Base-by-base conservation (phyloP, 2,888 invertebrate species). In the Allygus modestus region DNA sequence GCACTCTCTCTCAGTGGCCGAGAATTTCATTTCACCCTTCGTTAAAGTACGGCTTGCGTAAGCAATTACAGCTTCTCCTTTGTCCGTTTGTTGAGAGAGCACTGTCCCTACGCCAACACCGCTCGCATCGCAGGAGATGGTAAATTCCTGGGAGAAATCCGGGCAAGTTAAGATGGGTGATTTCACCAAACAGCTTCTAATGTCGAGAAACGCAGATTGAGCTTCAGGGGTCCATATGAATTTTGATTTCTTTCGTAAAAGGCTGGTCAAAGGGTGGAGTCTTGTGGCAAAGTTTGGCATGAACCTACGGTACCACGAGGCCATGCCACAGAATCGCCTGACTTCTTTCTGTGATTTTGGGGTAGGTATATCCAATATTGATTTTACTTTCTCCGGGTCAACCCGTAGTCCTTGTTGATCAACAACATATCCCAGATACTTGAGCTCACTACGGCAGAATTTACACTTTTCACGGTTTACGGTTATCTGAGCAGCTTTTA, bases 21-120 rank as follows among this genome's bases (percentile, higher is more conserved):
- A 75, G 31, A 87, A 88, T 26, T 87, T 87, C 4, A 82, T 31
- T 58, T 88, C 88, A 0, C 87, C 81, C 0, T 81, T 77, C 0
- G 79, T 84, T 4, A 88, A 79, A 0, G 86, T 51, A 0, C 87
- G 37, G 33, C 88, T 88, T 0, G 87, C 88, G 26, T 87, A 88
- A 0, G 88, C 87, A 17, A 88, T 86, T 0, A 87, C 87, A 0
- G 61, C n/a, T 61, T 87, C 88, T 0, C 83, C 84, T 0, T 83
- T 87, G 11, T 87, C 87, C 31, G 81, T 69, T 0, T 28, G 28
- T 69, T 88, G 88, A 0, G 86, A 87, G 1, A 88, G 37, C 0
- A 88, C 87, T 0, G 87, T 61, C 43, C 37, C 46, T 0, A 87
- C 2, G 0, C 85, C 87, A 0, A 83, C 82, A 0, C 46, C 65